Evolutionary conservation across 2,797 vertebrate genomes (phyloP).

Genomic region (Cirrhinus mrigala): DNA sequence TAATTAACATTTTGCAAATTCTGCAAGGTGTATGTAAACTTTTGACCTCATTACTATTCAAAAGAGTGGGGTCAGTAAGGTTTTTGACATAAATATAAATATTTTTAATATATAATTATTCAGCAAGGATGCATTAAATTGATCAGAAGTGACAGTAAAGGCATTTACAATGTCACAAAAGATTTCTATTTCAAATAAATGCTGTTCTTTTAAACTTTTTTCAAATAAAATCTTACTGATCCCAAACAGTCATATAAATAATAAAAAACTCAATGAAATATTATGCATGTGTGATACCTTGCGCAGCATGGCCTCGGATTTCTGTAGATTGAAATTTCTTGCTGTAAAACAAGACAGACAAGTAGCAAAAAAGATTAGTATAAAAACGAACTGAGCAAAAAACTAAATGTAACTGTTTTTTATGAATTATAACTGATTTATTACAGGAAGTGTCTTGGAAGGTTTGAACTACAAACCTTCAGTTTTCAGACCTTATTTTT

Average conservation of each 20-base stretch:
- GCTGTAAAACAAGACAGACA: constrained; percentile 76
- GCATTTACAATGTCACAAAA: neutral
- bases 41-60: neutral
- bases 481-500: neutral
- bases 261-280: neutral
- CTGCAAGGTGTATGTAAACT: no score
- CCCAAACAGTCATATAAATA: neutral
- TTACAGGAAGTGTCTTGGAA: neutral
- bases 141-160: neutral
- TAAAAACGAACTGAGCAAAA: neutral
- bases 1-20: no score
- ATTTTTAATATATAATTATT: neutral
- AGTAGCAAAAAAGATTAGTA: neutral
- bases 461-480: neutral
- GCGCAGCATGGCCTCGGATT: constrained; percentile 92
- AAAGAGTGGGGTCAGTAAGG: neutral
- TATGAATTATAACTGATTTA: neutral
- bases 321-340: constrained; percentile 89
- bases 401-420: neutral
- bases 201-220: neutral
- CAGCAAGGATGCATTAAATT: neutral
- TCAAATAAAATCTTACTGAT: neutral
- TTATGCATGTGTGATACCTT: constrained; percentile 81
- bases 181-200: neutral
- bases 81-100: neutral